These are phyloP conservation scores for Lindbergichthys nudifrons DNA, from an alignment of 2,797 vertebrate genomes.

Conservation along the genomic window DNA sequence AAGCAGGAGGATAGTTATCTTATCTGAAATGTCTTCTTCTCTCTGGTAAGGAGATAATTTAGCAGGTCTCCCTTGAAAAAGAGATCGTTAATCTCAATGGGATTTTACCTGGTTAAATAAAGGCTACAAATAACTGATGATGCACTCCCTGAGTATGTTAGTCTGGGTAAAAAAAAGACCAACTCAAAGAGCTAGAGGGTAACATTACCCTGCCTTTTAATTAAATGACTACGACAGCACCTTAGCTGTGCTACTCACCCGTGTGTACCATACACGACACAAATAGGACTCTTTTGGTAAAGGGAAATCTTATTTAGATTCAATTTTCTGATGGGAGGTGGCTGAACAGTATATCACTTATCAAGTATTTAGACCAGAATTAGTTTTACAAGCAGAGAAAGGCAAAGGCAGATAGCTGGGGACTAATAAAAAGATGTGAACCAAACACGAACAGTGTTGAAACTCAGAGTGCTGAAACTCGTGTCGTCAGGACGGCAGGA, in stretches of 20 bases:
- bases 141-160: conserved; percentile 19
- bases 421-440: conserved; percentile 43
- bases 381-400: conserved; percentile 38
- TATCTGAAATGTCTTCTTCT: conserved; percentile 45
- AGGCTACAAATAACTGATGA: conserved; percentile 28
- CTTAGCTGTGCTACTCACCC: conserved; percentile 27
- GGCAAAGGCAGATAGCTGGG: conserved; percentile 31
- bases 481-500: neutral
- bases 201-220: conserved; percentile 59
- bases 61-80: too few species aligned
- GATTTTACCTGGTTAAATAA: too few species aligned
- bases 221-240: conserved; percentile 58
- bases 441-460: conserved; percentile 21
- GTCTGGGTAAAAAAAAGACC: conserved; percentile 21
- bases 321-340: conserved; percentile 83
- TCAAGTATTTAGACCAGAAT: conserved; percentile 63
- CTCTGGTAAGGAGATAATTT: conserved; percentile 15
- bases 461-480: neutral
- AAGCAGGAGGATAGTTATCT: conserved; percentile 16
- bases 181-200: conserved; percentile 32
- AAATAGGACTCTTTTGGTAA: conserved; percentile 57
- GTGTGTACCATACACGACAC: conserved; percentile 63
- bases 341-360: conserved; percentile 76
- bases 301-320: conserved; percentile 84
- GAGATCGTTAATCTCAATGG: too few species aligned